These are phyloP conservation scores for Procavia capensis DNA, from an alignment of 2,113 vertebrate genomes.

Conservation along the genomic window DNA sequence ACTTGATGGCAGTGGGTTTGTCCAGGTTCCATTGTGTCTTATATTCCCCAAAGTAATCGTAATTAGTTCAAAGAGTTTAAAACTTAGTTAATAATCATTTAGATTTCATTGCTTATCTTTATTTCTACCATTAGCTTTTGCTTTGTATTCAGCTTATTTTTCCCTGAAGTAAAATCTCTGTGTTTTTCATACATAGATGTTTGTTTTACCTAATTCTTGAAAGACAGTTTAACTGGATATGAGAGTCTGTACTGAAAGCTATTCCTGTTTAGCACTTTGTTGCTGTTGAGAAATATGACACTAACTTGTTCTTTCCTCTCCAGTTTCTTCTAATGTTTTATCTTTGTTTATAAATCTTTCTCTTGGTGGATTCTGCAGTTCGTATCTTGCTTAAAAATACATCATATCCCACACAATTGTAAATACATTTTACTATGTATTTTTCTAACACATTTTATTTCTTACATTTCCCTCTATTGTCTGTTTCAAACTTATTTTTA, in stretches of 20 bases:
- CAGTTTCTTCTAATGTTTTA: background rate
- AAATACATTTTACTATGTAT: background rate
- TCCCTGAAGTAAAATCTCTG: background rate
- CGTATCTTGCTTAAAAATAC: constrained; percentile 47
- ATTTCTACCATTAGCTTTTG: background rate
- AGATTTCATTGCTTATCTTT: background rate
- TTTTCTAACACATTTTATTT: constrained; percentile 46
- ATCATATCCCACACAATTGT: background rate
- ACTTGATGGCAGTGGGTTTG: too few relatives aligned
- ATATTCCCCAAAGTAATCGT: background rate
- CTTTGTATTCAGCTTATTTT: background rate
- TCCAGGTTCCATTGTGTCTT: background rate
- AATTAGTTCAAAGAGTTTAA: background rate
- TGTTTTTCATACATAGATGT: background rate
- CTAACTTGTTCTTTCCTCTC: background rate
- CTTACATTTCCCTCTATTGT: constrained; percentile 4
- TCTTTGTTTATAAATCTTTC: constrained; percentile 19
- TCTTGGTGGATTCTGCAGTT: constrained; percentile 9
- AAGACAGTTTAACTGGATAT: background rate
- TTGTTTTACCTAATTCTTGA: background rate
- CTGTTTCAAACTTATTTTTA: constrained; percentile 49
- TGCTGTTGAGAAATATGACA: background rate
- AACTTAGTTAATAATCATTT: background rate
- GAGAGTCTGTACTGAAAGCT: background rate
- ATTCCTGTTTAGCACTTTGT: background rate